phyloP scores from a whole-genome alignment of 1,140 invertebrate genomes.

The Triops cancriformis region DNA sequence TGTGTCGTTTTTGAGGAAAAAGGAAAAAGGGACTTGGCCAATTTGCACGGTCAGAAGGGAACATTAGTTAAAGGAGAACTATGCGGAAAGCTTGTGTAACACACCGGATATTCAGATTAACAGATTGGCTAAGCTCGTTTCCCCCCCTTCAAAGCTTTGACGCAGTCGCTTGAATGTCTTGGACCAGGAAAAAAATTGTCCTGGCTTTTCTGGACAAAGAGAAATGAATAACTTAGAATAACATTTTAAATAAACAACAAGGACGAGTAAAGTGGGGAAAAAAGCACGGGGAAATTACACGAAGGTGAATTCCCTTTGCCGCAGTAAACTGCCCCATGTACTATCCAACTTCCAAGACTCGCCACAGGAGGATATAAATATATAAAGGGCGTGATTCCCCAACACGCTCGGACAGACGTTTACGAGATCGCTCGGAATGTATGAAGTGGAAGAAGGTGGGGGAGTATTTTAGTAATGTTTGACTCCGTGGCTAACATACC shows the following conservation, averaged over 20 bases:
- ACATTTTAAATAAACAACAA: no score
- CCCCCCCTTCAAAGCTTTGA: neutral
- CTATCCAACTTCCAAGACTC: neutral
- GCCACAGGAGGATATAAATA: neutral
- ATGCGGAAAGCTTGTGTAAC: neutral
- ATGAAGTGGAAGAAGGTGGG: neutral
- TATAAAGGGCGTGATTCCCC: neutral
- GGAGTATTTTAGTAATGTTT: neutral
- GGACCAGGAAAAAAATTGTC: no score
- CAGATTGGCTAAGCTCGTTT: neutral
- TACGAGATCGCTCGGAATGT: neutral
- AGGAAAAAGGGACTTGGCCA: neutral
- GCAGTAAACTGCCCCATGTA: no score
- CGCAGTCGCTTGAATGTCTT: neutral
- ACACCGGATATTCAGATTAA: conserved; percentile 7
- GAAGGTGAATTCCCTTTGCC: no score
- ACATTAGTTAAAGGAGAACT: neutral
- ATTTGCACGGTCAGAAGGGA: neutral
- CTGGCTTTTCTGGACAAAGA: no score
- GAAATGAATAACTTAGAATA: no score
- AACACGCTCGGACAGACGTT: neutral
- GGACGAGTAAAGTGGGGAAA: no score
- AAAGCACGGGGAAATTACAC: no score
- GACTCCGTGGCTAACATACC: neutral
- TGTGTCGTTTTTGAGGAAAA: neutral